phyloP scores from a whole-genome alignment of 2,113 vertebrate species.

The Otus sunia region DNA sequence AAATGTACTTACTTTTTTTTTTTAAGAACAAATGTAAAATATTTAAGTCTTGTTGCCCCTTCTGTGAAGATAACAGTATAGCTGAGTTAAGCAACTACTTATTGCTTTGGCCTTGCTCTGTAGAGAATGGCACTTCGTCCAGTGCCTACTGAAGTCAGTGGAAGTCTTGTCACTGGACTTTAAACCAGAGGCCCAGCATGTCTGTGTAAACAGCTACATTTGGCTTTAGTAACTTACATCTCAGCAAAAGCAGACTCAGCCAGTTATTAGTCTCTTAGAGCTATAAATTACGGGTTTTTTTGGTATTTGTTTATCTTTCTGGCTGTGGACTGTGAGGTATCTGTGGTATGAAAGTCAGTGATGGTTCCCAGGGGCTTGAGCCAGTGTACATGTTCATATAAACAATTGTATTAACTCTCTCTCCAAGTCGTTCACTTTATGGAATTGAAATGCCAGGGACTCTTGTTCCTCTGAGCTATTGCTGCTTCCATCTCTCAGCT shows the following conservation, averaged over 20 bases:
- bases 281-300: neutral
- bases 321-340: neutral
- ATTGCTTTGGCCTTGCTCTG: neutral
- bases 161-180: neutral
- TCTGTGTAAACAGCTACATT: neutral
- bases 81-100: neutral
- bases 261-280: neutral
- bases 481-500: neutral
- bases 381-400: neutral
- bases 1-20: neutral
- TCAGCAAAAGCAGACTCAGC: neutral
- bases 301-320: neutral
- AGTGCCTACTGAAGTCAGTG: neutral
- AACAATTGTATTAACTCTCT: neutral
- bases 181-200: neutral
- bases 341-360: neutral
- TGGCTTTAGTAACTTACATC: neutral
- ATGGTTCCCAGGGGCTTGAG: neutral
- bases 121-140: neutral
- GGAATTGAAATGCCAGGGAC: neutral
- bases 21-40: neutral
- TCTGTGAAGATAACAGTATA: neutral
- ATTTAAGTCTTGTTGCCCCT: neutral
- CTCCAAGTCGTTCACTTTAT: neutral
- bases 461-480: neutral